Base-by-base conservation (phyloP, 2,888 invertebrate species). In the Julus scandinavius region DNA sequence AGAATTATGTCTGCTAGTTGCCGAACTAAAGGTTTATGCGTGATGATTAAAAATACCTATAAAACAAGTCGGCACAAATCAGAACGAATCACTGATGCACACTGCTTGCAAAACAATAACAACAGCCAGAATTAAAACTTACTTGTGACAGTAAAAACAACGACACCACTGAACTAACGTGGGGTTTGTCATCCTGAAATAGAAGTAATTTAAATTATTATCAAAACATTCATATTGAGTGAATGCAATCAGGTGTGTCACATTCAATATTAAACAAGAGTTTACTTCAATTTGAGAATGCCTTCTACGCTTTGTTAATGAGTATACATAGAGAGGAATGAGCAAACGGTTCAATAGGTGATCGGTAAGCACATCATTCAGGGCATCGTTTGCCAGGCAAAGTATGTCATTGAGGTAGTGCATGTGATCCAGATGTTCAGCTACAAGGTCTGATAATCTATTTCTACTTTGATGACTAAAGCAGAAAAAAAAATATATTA, bases 371-470 rank as follows among this genome's bases (percentile, higher is more conserved):
- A 99, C 98, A 91, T 97, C 96, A 93, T 99, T 99, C 88, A 99
- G 94, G 91, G 97, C 97, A 87, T 96, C 95, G 91, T 99, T 98
- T 92, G 97, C 96, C 89, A 99, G 94, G 91, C 97, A 95, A 38
- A 99, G 94, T 91, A 99, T 99, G 92, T 99, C 99, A 92, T 99
- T 99, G 88, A 99, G 94, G 92, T 99, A 99, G 93, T 99, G 99
- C 17, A 99, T 94, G 92, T 99, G 98, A 93, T 99, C 99, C 90
- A 99, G 93, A 92, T 99, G 99, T 93, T 99, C 99, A 0, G 98
- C 99, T 1, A 99, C 98, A 90, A 99, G 93, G 93, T 98, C 98
- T 15, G 98, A 95, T 87, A 99, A 94, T 91, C 97, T 95, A 91
- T 96, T 96, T 91, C 97, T 96, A 38, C 97, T 97, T 93, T 97